Percentiles rank a stretch among this genome's conserved stretches.
Conservation (phyloP, 2,888 invertebrate species). For the Athalia rosae region DNA sequence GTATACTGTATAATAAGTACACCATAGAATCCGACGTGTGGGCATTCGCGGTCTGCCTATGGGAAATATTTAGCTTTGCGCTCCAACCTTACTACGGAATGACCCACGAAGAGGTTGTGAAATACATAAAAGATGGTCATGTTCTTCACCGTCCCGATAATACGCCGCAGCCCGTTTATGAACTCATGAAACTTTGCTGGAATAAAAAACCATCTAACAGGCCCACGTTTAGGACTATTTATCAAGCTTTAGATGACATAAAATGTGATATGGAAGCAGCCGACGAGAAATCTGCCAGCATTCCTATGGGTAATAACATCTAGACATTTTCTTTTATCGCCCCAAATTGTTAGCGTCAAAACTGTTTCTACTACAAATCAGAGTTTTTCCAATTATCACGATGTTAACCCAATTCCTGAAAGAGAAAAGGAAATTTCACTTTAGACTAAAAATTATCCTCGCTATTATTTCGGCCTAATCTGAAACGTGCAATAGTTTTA, state of each 20-base stretch:
- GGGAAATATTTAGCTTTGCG: constrained; percentile 98
- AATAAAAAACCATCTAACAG: constrained; percentile 88
- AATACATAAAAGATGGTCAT: constrained; percentile 94
- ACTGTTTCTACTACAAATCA: neutral
- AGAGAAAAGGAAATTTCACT: neutral
- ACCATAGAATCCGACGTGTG: constrained; percentile 97
- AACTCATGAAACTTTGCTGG: constrained; percentile 96
- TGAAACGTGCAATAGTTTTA: constrained; percentile 20
- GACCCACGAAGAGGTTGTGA: constrained; percentile 97
- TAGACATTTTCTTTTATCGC: constrained; percentile 48
- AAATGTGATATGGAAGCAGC: constrained; percentile 70
- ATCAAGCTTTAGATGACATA: constrained; percentile 86
- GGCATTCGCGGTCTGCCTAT: constrained; percentile 97
- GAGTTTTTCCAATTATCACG: neutral
- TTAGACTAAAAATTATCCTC: neutral
- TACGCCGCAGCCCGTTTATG: constrained; percentile 90
- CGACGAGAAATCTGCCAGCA: constrained; percentile 67
- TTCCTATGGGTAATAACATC: constrained; percentile 67
- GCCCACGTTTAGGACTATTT: constrained; percentile 89
- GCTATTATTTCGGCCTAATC: neutral
- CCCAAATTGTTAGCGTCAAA: neutral
- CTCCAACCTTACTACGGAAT: constrained; percentile 97
- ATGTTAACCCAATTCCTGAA: neutral
- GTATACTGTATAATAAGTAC: constrained; percentile 97
- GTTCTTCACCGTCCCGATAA: constrained; percentile 93